These are phyloP conservation scores for Euphonia xanthogaster DNA, from an alignment of 2,797 vertebrate genomes.

Conservation along the genomic window DNA sequence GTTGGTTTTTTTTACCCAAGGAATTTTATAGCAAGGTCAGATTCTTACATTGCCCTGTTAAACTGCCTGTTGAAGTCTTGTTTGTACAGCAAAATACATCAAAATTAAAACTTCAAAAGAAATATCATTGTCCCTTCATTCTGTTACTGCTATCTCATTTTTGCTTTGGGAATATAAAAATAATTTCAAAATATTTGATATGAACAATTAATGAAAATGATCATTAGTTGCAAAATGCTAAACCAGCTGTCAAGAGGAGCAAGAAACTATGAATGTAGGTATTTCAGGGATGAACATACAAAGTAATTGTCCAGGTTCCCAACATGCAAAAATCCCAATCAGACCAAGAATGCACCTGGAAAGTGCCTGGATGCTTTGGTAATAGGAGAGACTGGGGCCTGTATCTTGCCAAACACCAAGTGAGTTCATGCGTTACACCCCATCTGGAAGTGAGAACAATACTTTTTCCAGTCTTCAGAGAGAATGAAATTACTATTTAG, in stretches of 20 bases:
- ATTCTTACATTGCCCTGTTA: not conserved
- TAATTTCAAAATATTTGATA: not conserved
- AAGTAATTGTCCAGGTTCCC: not conserved
- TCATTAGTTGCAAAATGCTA: not conserved
- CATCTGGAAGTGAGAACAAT: not conserved
- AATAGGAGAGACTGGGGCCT: not conserved
- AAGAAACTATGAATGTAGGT: not conserved
- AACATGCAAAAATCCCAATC: not conserved
- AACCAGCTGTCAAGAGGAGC: not conserved
- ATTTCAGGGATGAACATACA: not conserved
- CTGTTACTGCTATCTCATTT: not conserved
- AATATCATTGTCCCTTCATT: not conserved
- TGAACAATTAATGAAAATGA: not conserved
- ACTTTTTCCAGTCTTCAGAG: not conserved
- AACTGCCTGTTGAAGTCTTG: not conserved
- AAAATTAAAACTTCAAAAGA: not conserved
- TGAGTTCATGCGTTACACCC: not conserved
- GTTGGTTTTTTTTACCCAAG: not conserved
- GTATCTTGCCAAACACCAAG: not conserved
- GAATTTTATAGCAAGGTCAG: not conserved
- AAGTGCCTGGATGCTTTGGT: not conserved
- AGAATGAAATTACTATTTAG: not conserved
- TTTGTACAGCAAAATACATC: not conserved
- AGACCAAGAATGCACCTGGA: not conserved
- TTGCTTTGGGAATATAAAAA: not conserved